Base-by-base conservation (phyloP, 2,888 invertebrate genomes). In the Ophioninae sp. region DNA sequence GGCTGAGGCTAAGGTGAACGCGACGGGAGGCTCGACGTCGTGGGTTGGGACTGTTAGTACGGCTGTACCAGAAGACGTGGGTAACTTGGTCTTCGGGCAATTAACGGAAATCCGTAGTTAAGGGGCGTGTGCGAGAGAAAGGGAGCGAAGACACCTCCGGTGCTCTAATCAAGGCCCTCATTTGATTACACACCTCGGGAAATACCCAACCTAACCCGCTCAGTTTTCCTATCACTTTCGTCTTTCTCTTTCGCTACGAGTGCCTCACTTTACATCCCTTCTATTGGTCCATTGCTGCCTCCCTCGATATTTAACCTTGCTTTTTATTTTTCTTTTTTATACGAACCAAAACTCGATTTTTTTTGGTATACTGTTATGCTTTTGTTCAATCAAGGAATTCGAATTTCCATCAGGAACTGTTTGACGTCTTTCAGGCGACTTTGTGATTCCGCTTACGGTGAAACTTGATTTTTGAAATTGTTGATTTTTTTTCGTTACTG, bases 101-200 rank as follows among this genome's bases (percentile, higher is more conserved):
- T 85, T 80, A 85, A 80, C 78, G 80, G 82, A 80, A 85, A 85
- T 85, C 80, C 82, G 85, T 80, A 85, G 82, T 85, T 85, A 83
- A 77, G 74, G 57, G 67, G 65, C 59, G 72, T 67, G 65, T 30
- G 44, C 70, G 74, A 21, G 82, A 72, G 78, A 70, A 23, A 61
- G 41, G 30, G 64, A 67, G 21, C 75, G 41, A 81, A 64, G 69
- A 72, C 78, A 79, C 80, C 79, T 79, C 70, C 69, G 82, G 69
- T 41, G 81, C 83, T 83, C 83, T 81, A 81, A 83, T 83, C 81
- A 83, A 81, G 74, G 78, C 65, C 74, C 78, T 83, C 70, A 78
- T 83, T 81, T 81, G 74, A 83, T 83, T 78, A 81, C 78, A 78
- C 75, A 72, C 73, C 83, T 83, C 74, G 65, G 62, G 80, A 61